Evolutionary conservation across 2,888 invertebrate genomes (phyloP).

Genomic region (Leptopilina myrica): DNA sequence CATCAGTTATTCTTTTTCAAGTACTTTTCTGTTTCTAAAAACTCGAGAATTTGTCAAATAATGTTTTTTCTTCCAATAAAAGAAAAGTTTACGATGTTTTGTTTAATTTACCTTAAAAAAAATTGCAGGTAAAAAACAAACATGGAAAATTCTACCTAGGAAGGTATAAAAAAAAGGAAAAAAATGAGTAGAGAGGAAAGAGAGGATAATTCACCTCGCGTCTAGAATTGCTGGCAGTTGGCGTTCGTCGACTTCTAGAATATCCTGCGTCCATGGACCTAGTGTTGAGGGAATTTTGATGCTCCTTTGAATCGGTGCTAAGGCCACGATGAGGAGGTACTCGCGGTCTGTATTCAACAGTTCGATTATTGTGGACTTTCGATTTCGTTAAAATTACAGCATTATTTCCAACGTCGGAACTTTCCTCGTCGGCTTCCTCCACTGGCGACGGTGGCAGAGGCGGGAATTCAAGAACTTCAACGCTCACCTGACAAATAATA

Average conservation of each 20-base stretch:
- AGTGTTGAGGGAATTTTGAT: conserved; percentile 84
- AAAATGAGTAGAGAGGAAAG: too few relatives aligned
- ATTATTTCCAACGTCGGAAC: conserved; percentile 80
- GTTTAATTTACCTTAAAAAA: too few relatives aligned
- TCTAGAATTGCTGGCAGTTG: conserved; percentile 71
- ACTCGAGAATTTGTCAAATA: too few relatives aligned
- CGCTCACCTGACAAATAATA: conserved; percentile 72
- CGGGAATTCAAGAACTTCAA: conserved; percentile 85
- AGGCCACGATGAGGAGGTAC: conserved; percentile 85
- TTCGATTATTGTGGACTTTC: conserved; percentile 67
- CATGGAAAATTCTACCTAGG: too few relatives aligned
- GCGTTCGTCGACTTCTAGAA: conserved; percentile 66
- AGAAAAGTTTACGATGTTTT: too few relatives aligned
- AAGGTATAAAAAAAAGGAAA: too few relatives aligned
- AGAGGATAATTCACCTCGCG: conserved; percentile 70
- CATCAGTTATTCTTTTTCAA: too few relatives aligned
- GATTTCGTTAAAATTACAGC: conserved; percentile 58
- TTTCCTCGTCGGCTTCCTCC: conserved; percentile 87
- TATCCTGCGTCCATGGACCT: conserved; percentile 83
- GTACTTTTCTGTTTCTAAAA: too few relatives aligned
- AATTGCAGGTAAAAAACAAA: too few relatives aligned
- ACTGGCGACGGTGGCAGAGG: conserved; percentile 91
- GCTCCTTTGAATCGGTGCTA: conserved; percentile 71
- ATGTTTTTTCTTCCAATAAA: too few relatives aligned
- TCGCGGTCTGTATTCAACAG: conserved; percentile 79